Base-by-base conservation (phyloP, 2,113 vertebrate genomes). In the Pygoscelis adeliae region DNA sequence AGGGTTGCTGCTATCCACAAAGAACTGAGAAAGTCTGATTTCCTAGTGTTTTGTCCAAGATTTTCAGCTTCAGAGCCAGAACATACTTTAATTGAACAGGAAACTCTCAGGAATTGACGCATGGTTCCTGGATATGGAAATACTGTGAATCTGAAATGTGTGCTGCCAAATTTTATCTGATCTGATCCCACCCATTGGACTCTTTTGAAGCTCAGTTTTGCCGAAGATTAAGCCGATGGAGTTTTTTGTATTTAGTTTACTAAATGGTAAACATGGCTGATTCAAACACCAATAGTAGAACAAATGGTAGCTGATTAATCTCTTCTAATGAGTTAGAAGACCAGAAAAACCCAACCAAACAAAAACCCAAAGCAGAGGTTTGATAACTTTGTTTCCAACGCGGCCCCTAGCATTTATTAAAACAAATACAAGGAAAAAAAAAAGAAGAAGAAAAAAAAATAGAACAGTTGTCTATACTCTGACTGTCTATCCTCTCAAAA, bases 311-410 rank as follows among this genome's bases (percentile, higher is more conserved):
- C 32, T 55, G 55, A 88, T 38, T 19, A 50, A 46, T 61, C 53
- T 34, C 34, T 83, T 66, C 26, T 40, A 72, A 53, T 40, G 5
- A 42, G 12, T 70, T 30, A 56, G 59, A 87, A 77, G 34, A 69
- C 12, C 0, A 52, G 27, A 62, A 78, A 59, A 53, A 6, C 0
- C 16, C 9, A 55, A 46, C 0, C 16, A 81, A 83, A 0, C 10
- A 90, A 83, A 92, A 63, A 36, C 47, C 12, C 29, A 44, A 85
- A 61, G 46, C 1, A 13, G 42, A 81, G 49, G 36, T 32, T 83
- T 80, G 32, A 46, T n/a, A 78, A 73, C 27, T 83, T 46, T 66
- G 23, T 61, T 92, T 89, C 30, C 67, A 92, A 40, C 5, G n/a
- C 10, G 7, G 6, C 6, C 29, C 25, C 10, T 58, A 52, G 44